A percentile compares a stretch with the other conserved stretches of the same genome.
Evolutionary conservation across 2,113 vertebrate species (phyloP).

Genomic region (Hemiscyllium ocellatum): DNA sequence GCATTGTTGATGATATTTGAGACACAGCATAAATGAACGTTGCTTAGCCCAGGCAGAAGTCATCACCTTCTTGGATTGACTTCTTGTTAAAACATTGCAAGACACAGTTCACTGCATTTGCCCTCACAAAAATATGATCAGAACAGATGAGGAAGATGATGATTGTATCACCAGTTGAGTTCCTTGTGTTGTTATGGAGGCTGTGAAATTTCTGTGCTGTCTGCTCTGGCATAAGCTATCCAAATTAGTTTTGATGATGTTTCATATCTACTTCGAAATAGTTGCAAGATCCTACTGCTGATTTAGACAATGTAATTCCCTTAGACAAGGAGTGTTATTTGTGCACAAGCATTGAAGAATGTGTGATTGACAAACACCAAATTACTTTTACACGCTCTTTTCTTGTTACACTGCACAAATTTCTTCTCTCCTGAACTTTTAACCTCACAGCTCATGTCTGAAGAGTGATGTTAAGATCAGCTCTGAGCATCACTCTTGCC

Average conservation of each 20-base stretch:
- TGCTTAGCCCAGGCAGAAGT: not conserved
- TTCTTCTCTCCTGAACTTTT: not conserved
- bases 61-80: no score
- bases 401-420: not conserved
- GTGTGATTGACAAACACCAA: not conserved
- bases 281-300: not conserved
- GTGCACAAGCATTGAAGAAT: not conserved
- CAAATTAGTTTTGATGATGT: not conserved
- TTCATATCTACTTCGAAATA: not conserved
- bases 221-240: not conserved
- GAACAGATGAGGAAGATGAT: no score
- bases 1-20: not conserved
- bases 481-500: not conserved
- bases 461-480: not conserved
- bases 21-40: not conserved
- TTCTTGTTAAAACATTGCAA: no score
- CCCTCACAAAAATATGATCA: no score
- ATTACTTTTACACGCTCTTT: no score
- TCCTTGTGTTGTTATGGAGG: not conserved
- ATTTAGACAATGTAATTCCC: not conserved
- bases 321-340: not conserved
- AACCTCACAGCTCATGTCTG: not conserved
- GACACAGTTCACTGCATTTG: no score
- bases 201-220: no score
- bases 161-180: not conserved